phyloP scores from a whole-genome alignment of 1,140 invertebrate genomes.

The Stegodyphus dumicola region DNA sequence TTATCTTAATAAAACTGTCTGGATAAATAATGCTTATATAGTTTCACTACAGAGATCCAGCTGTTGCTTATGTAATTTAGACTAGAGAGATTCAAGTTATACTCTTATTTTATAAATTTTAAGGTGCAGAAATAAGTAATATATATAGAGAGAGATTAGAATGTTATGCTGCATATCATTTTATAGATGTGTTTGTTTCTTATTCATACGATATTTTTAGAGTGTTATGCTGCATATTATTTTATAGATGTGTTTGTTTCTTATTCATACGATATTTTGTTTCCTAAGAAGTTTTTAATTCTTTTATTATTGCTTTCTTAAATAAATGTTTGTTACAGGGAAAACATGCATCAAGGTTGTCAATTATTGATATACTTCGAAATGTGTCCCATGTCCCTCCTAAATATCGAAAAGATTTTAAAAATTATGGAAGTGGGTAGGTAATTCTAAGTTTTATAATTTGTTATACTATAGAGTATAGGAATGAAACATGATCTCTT shows the following conservation, averaged over 20 bases:
- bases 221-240: neutral
- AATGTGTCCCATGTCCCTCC: slow-evolving; percentile 64
- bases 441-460: neutral
- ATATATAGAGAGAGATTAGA: neutral
- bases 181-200: too few species aligned
- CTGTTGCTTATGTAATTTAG: too few species aligned
- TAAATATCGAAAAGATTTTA: slow-evolving; percentile 62
- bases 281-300: neutral
- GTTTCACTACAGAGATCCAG: too few species aligned
- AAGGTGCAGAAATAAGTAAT: neutral
- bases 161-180: neutral
- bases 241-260: neutral
- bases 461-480: too few species aligned
- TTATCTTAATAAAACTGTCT: too few species aligned
- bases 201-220: neutral
- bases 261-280: neutral
- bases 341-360: slow-evolving; percentile 58
- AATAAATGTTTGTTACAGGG: slow-evolving; percentile 32
- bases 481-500: too few species aligned
- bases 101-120: too few species aligned
- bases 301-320: neutral
- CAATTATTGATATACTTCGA: slow-evolving; percentile 64
- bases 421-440: slow-evolving; percentile 66
- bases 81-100: too few species aligned
- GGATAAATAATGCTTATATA: too few species aligned